Conservation (phyloP, 2,113 vertebrate species). For the Oryzias melastigma region DNA sequence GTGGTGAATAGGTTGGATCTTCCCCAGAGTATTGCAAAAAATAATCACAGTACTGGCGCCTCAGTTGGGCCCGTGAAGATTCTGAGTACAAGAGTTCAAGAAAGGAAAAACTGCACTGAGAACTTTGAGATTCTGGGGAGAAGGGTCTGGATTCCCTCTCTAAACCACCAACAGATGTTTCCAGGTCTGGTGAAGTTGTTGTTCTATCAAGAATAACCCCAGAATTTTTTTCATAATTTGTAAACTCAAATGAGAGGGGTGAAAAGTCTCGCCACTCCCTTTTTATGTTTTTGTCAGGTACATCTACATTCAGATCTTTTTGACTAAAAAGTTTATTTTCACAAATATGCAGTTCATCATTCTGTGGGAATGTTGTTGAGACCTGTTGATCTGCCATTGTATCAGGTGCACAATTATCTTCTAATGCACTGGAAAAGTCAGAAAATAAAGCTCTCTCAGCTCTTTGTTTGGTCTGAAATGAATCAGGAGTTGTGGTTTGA, state of each 20-base stretch:
- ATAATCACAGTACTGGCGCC: constrained; percentile 65
- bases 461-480: constrained; percentile 11
- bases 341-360: constrained; percentile 1
- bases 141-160: constrained; percentile 33
- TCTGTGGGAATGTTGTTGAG: constrained; percentile 13
- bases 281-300: constrained; percentile 13
- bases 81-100: constrained; percentile 66
- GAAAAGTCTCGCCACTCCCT: constrained; percentile 5
- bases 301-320: not conserved
- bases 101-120: constrained; percentile 72
- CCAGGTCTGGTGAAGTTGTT: constrained; percentile 12
- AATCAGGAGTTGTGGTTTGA: constrained; percentile 61
- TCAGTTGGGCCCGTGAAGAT: constrained; percentile 47
- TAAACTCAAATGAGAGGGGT: constrained; percentile 16
- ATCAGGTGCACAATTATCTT: constrained; percentile 19
- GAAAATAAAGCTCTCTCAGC: constrained; percentile 6
- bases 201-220: not conserved
- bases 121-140: constrained; percentile 60
- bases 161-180: constrained; percentile 2
- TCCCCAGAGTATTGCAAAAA: constrained; percentile 56
- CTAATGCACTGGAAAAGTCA: constrained; percentile 16
- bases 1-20: not conserved
- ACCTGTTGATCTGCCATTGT: constrained; percentile 16
- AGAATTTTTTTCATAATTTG: constrained; percentile 12
- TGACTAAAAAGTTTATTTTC: not conserved